Percentiles rank a stretch among this genome's conserved stretches.
Evolutionary conservation across 2,797 vertebrate species (phyloP).

Genomic region (Myotis findleyi): DNA sequence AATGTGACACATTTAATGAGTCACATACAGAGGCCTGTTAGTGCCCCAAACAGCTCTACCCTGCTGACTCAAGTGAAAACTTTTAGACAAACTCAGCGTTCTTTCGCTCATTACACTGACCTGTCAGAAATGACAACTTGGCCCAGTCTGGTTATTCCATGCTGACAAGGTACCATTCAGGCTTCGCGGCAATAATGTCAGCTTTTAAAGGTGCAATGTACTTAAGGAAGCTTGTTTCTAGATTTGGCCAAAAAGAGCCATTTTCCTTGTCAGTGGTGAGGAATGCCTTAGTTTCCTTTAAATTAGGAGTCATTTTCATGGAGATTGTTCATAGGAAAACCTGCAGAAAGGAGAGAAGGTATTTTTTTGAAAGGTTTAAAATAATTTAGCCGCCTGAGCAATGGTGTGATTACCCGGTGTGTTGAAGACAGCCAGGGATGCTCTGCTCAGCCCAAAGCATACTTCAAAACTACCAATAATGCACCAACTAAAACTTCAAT

Average conservation of each 20-base stretch:
- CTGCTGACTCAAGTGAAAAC: slow-evolving; percentile 85
- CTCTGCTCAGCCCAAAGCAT: slow-evolving; percentile 63
- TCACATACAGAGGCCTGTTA: slow-evolving; percentile 82
- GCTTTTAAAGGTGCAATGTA: slow-evolving; percentile 86
- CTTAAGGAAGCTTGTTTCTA: slow-evolving; percentile 86
- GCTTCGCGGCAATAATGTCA: slow-evolving; percentile 87
- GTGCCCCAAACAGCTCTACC: slow-evolving; percentile 86
- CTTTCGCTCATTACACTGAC: slow-evolving; percentile 88
- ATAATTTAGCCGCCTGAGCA: slow-evolving; percentile 75
- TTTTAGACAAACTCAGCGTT: slow-evolving; percentile 87
- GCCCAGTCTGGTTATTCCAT: slow-evolving; percentile 87
- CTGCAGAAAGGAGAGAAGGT: slow-evolving; percentile 64
- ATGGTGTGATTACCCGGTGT: slow-evolving; percentile 67
- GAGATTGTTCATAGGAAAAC: slow-evolving; percentile 80
- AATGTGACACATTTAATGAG: slow-evolving; percentile 86
- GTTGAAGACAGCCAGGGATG: slow-evolving; percentile 68
- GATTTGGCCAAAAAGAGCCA: slow-evolving; percentile 83
- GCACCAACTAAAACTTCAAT: slow-evolving; percentile 72
- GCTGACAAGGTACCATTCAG: slow-evolving; percentile 88
- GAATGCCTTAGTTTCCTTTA: slow-evolving; percentile 79
- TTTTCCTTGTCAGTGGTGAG: slow-evolving; percentile 80
- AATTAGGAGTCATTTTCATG: slow-evolving; percentile 83
- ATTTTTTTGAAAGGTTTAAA: slow-evolving; percentile 76
- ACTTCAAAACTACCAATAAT: slow-evolving; percentile 75
- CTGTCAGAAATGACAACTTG: slow-evolving; percentile 91